These are phyloP conservation scores for Drosophila putrida DNA, from an alignment of 2,888 invertebrate species.

Conservation along the genomic window DNA sequence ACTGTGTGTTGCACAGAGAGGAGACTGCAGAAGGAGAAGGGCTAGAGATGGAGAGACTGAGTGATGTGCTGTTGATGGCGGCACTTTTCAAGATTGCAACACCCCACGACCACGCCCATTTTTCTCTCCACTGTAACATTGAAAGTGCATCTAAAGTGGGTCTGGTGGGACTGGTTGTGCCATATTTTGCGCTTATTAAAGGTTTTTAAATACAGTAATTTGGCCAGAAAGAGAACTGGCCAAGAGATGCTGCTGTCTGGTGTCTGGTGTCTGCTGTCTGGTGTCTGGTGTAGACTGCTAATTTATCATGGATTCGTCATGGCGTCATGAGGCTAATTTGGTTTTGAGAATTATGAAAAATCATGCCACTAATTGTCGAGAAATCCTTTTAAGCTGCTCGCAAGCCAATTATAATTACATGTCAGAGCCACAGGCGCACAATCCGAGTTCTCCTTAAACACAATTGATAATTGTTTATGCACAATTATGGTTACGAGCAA, in stretches of 20 bases:
- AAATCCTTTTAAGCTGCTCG: conserved; percentile 74
- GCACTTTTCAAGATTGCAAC: conserved; percentile 50
- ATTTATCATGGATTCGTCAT: conserved; percentile 69
- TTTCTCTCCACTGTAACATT: conserved; percentile 22
- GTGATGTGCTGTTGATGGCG: conserved; percentile 51
- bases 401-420: conserved; percentile 53
- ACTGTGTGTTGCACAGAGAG: conserved; percentile 34
- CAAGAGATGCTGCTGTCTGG: not conserved
- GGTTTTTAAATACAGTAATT: conserved; percentile 81
- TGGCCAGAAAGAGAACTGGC: conserved; percentile 12
- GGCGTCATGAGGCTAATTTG: conserved; percentile 62
- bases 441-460: conserved; percentile 28
- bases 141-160: conserved; percentile 52
- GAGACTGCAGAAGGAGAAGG: not conserved
- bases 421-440: not conserved
- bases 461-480: conserved; percentile 66
- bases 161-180: conserved; percentile 13
- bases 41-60: not conserved
- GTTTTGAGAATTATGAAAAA: conserved; percentile 64
- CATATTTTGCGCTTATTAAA: conserved; percentile 76
- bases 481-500: conserved; percentile 70
- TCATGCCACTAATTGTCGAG: conserved; percentile 69
- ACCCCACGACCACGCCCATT: conserved; percentile 28
- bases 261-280: not conserved
- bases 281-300: conserved; percentile 52